phyloP scores from a whole-genome alignment of 2,888 invertebrate genomes.

The Leistus spinibarbis region DNA sequence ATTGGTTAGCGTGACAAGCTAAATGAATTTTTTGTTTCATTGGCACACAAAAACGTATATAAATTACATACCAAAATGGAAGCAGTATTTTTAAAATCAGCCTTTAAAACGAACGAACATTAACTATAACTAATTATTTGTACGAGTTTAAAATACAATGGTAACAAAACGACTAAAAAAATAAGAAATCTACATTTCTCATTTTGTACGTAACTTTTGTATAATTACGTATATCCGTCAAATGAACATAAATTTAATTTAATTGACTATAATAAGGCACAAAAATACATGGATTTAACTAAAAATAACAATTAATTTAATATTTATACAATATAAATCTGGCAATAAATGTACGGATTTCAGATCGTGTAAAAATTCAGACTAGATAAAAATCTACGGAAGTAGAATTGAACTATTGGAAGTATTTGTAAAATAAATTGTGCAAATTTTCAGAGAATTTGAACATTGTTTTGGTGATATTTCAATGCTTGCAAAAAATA shows the following conservation, averaged over 20 bases:
- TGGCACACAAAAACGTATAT: background rate
- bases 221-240: background rate
- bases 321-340: background rate
- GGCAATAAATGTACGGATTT: background rate
- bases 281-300: background rate
- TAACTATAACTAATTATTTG: background rate
- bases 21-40: background rate
- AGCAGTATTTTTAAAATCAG: conserved; percentile 6
- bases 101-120: background rate
- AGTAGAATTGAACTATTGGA: background rate
- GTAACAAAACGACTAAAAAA: background rate
- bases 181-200: background rate
- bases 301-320: background rate
- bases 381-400: background rate
- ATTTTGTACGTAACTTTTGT: background rate
- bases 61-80: background rate
- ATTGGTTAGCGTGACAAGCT: background rate
- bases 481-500: background rate
- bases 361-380: background rate
- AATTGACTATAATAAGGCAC: background rate
- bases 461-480: background rate
- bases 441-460: background rate
- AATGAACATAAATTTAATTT: background rate
- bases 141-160: background rate
- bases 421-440: background rate